phyloP scores from a whole-genome alignment of 1,140 invertebrate species.

The Drosophila nikananu region DNA sequence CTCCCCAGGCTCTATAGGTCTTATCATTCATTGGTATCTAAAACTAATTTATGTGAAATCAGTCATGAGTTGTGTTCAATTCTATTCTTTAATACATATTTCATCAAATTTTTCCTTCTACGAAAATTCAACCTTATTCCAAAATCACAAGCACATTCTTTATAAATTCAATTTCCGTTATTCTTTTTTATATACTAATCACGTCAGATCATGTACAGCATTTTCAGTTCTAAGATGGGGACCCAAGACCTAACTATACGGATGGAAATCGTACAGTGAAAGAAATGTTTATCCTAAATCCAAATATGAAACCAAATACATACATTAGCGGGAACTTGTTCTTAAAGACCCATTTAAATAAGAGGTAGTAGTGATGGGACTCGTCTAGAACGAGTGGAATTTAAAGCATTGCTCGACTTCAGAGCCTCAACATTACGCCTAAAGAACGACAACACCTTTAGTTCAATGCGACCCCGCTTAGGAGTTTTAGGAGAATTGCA shows the following conservation, averaged over 20 bases:
- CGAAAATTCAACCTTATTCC: background rate
- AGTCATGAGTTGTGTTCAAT: background rate
- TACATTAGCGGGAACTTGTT: slow-evolving; percentile 32
- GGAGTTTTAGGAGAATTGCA: background rate
- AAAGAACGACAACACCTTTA: slow-evolving; percentile 51
- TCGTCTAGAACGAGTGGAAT: slow-evolving; percentile 70
- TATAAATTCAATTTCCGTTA: slow-evolving; percentile 15
- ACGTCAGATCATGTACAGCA: slow-evolving; percentile 23
- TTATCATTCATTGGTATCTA: slow-evolving; percentile 4
- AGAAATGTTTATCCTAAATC: background rate
- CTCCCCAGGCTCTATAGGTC: background rate
- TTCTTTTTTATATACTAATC: slow-evolving; percentile 16
- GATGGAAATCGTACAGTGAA: slow-evolving; percentile 4
- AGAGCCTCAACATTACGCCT: slow-evolving; percentile 70
- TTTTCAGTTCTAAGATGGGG: slow-evolving; percentile 12
- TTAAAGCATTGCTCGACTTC: slow-evolving; percentile 64
- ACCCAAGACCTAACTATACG: background rate
- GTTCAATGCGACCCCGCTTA: slow-evolving; percentile 42
- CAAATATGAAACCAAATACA: background rate
- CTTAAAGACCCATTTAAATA: slow-evolving; percentile 34
- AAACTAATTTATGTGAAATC: background rate
- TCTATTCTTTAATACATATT: background rate
- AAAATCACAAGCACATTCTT: background rate
- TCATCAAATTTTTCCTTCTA: background rate
- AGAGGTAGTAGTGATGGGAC: slow-evolving; percentile 66